phyloP scores from a whole-genome alignment of 2,113 vertebrate genomes.

The Tympanuchus pallidicinctus region DNA sequence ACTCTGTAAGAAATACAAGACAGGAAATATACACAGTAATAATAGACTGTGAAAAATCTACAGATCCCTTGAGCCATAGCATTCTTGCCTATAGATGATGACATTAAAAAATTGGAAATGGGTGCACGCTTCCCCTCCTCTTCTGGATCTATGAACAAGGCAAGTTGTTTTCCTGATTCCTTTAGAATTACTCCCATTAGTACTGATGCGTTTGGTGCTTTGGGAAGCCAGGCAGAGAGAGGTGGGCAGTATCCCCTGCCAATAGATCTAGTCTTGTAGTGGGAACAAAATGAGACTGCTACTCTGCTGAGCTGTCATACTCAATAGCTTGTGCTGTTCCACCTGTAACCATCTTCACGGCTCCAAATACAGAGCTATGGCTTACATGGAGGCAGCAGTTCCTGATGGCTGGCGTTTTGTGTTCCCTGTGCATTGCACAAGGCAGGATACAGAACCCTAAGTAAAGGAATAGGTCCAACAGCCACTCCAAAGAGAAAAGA shows the following conservation, averaged over 20 bases:
- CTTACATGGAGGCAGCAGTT: background rate
- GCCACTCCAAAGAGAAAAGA: background rate
- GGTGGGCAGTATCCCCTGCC: conserved; percentile 69
- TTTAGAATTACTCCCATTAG: conserved; percentile 70
- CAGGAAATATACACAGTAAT: conserved; percentile 45
- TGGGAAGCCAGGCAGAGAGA: conserved; percentile 68
- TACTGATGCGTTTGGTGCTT: conserved; percentile 71
- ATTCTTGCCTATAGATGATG: conserved; percentile 61
- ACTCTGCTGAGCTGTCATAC: conserved; percentile 41
- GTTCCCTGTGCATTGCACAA: background rate
- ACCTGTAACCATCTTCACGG: conserved; percentile 7
- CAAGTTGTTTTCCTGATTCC: conserved; percentile 71
- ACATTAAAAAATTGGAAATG: conserved; percentile 66
- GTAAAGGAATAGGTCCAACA: background rate
- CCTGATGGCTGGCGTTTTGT: background rate
- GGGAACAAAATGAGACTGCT: conserved; percentile 53
- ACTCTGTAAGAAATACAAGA: conserved; percentile 35
- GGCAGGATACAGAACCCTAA: background rate
- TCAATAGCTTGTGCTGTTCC: conserved; percentile 20
- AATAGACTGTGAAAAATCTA: conserved; percentile 66
- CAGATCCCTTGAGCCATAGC: conserved; percentile 35
- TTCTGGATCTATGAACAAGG: conserved; percentile 62
- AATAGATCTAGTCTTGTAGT: conserved; percentile 49
- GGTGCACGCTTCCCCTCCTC: conserved; percentile 53
- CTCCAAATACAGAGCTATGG: background rate